phyloP scores from a whole-genome alignment of 2,888 invertebrate species.

The Acanthosepion esculentum region DNA sequence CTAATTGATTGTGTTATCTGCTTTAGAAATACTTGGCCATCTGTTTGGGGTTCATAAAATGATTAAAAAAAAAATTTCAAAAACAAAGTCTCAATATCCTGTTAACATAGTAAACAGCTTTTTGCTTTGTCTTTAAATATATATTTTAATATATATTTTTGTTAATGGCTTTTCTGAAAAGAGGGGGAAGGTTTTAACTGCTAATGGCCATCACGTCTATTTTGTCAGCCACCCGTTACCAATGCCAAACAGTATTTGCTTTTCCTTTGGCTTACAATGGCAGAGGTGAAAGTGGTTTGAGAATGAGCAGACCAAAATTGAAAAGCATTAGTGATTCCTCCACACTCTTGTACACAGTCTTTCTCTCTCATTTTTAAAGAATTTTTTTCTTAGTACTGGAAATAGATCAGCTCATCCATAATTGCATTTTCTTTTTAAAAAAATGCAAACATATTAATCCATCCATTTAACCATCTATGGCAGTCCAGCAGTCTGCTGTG shows the following conservation, averaged over 20 bases:
- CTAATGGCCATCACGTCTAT: constrained; percentile 11
- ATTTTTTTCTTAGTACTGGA: background rate
- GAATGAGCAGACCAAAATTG: constrained; percentile 33
- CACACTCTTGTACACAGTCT: constrained; percentile 33
- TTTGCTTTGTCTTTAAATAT: background rate
- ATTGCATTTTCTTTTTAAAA: background rate
- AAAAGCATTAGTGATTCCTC: background rate
- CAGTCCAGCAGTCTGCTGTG: constrained; percentile 12
- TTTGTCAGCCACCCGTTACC: background rate
- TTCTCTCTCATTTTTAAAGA: background rate
- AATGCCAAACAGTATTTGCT: background rate
- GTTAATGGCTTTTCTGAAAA: constrained; percentile 22
- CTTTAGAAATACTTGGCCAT: constrained; percentile 12
- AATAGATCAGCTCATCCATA: constrained; percentile 23
- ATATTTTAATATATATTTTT: background rate
- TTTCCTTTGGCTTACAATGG: constrained; percentile 33
- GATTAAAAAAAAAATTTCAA: background rate
- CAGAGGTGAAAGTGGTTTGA: constrained; percentile 33
- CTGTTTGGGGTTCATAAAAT: background rate
- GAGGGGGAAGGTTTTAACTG: background rate
- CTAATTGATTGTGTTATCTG: constrained; percentile 33
- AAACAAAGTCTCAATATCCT: background rate
- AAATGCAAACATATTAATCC: background rate
- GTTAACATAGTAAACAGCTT: constrained; percentile 33
- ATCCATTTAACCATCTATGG: background rate